A percentile compares a stretch with the other conserved stretches of the same genome.
These are phyloP conservation scores for Heliopora coerulea DNA, from an alignment of 92 coral and sea anemone species.

Conservation along the genomic window DNA sequence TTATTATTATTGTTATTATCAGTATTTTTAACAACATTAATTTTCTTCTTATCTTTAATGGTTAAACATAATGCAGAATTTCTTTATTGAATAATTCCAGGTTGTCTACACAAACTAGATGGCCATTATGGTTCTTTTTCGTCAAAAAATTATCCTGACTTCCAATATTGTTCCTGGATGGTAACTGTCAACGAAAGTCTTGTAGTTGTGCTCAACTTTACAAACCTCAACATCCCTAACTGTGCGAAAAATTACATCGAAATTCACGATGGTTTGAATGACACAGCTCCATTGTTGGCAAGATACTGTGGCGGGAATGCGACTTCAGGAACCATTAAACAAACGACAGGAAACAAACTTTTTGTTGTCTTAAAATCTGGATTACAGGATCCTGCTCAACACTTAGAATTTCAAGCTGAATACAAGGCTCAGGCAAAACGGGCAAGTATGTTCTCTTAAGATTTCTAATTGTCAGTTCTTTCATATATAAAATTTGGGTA, in stretches of 20 bases:
- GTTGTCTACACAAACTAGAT: slow-evolving; percentile 10
- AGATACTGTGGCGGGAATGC: slow-evolving; percentile 34
- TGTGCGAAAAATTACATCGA: slow-evolving; percentile 20
- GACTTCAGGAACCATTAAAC: slow-evolving; percentile 2
- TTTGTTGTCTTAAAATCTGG: no score
- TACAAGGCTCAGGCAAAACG: no score
- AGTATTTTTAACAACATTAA: no score
- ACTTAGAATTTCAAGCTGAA: no score
- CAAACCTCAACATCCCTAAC: neutral
- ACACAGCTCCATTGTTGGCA: slow-evolving; percentile 1
- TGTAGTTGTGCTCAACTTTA: neutral
- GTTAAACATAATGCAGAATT: no score
- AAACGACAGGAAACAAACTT: no score
- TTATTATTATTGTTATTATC: no score
- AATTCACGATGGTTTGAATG: slow-evolving; percentile 2
- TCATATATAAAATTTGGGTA: no score
- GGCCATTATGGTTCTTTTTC: slow-evolving; percentile 7
- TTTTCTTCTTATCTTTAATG: no score
- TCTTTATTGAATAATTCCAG: neutral
- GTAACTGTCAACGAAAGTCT: slow-evolving; percentile 12
- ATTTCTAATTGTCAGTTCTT: no score
- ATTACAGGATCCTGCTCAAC: no score
- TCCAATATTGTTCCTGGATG: slow-evolving; percentile 50
- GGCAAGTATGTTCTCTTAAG: no score
- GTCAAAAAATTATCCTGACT: slow-evolving; percentile 38